Percentiles rank a stretch among this genome's conserved stretches.
phyloP scores from a whole-genome alignment of 2,888 invertebrate species.

The Rambutsinella grinnellia region DNA sequence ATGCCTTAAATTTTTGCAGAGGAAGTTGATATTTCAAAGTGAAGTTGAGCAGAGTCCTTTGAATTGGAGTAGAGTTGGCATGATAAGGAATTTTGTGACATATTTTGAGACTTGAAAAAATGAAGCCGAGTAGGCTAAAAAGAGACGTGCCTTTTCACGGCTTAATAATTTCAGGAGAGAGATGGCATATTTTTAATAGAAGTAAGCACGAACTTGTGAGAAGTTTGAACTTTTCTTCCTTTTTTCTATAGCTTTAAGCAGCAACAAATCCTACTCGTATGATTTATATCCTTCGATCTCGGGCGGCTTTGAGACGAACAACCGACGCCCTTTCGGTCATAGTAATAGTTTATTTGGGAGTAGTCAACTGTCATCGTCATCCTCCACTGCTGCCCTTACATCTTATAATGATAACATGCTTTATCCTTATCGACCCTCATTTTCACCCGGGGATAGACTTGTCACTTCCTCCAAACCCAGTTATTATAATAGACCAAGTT shows the following conservation, averaged over 20 bases:
- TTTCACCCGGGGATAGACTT: conserved; percentile 31
- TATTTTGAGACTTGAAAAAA: conserved; percentile 2
- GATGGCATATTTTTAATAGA: too few species aligned
- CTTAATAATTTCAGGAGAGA: conserved; percentile 42
- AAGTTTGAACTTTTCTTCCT: too few species aligned
- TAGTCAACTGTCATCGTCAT: conserved; percentile 37
- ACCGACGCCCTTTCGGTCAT: conserved; percentile 37
- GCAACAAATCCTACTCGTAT: conserved; percentile 58
- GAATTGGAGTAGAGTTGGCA: too few species aligned
- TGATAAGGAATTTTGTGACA: conserved; percentile 25
- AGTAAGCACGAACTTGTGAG: too few species aligned
- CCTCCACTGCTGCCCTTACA: conserved; percentile 27
- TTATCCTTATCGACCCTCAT: conserved; percentile 62
- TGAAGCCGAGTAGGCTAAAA: conserved; percentile 5
- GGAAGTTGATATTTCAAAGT: conserved; percentile 37
- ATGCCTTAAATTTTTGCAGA: conserved; percentile 45
- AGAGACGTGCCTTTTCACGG: conserved; percentile 39
- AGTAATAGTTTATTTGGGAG: conserved; percentile 20
- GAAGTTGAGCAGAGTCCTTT: too few species aligned
- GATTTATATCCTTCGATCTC: conserved; percentile 51
- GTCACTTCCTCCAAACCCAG: conserved; percentile 41
- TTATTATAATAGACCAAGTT: conserved; percentile 58
- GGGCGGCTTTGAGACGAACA: conserved; percentile 25
- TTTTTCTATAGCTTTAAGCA: conserved; percentile 48
- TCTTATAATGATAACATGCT: conserved; percentile 19